A percentile compares a stretch with the other conserved stretches of the same genome.
Conservation (phyloP, 2,888 invertebrate genomes). For the Epirrhoe alternata region DNA sequence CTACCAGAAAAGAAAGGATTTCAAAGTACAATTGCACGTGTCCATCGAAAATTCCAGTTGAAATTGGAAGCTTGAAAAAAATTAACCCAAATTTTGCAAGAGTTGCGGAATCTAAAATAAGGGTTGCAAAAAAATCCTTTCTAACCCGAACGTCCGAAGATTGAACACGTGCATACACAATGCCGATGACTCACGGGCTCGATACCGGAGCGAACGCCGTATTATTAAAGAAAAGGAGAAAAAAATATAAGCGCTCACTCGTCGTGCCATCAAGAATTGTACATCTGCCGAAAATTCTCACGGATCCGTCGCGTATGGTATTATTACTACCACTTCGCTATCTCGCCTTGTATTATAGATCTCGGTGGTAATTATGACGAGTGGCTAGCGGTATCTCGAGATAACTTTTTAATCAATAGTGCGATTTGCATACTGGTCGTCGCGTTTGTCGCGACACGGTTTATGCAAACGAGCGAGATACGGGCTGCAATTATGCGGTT, state of each 20-base stretch:
- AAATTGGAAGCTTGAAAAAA: slow-evolving; percentile 66
- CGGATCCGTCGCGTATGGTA: slow-evolving; percentile 77
- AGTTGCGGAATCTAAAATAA: slow-evolving; percentile 83
- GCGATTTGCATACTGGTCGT: slow-evolving; percentile 73
- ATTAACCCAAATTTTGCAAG: slow-evolving; percentile 82
- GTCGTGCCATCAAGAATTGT: slow-evolving; percentile 82
- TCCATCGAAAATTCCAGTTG: slow-evolving; percentile 53
- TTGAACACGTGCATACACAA: slow-evolving; percentile 82
- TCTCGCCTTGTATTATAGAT: slow-evolving; percentile 73
- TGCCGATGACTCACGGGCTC: slow-evolving; percentile 79
- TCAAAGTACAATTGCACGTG: slow-evolving; percentile 57
- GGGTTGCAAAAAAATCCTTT: slow-evolving; percentile 83
- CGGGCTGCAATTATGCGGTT: slow-evolving; percentile 33
- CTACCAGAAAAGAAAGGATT: slow-evolving; percentile 38
- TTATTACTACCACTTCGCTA: slow-evolving; percentile 76
- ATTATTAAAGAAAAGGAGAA: slow-evolving; percentile 75
- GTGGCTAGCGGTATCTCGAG: slow-evolving; percentile 75
- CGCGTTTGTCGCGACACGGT: slow-evolving; percentile 54
- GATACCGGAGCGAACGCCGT: slow-evolving; percentile 70
- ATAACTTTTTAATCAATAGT: slow-evolving; percentile 74
- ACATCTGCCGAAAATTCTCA: slow-evolving; percentile 86
- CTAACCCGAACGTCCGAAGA: slow-evolving; percentile 78
- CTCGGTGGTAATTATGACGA: slow-evolving; percentile 74
- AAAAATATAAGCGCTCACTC: slow-evolving; percentile 81
- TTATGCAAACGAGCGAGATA: slow-evolving; percentile 50